phyloP scores from a whole-genome alignment of 2,113 vertebrate genomes.

The Rhinoderma darwinii region DNA sequence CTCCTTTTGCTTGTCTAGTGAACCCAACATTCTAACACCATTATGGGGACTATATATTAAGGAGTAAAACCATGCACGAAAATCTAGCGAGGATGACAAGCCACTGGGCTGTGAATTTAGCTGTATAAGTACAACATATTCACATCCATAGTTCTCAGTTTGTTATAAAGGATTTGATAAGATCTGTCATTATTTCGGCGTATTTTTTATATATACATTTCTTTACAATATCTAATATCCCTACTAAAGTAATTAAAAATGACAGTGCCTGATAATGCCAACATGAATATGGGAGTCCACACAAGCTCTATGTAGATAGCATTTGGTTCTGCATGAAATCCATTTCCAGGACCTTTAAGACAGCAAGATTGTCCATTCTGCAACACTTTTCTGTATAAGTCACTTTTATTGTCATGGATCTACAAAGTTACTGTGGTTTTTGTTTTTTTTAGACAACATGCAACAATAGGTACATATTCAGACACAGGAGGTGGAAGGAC shows the following conservation, averaged over 20 bases:
- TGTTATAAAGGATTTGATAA: not conserved
- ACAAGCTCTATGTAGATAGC: not conserved
- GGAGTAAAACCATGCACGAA: not conserved
- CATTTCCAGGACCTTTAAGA: too few relatives aligned
- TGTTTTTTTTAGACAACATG: too few relatives aligned
- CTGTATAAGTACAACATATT: not conserved
- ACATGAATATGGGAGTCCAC: not conserved
- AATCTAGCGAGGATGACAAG: not conserved
- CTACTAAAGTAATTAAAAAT: not conserved
- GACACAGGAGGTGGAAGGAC: too few relatives aligned
- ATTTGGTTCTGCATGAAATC: too few relatives aligned
- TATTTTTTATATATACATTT: too few relatives aligned
- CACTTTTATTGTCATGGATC: too few relatives aligned
- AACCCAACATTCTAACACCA: not conserved
- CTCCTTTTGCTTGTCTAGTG: not conserved
- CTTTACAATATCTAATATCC: not conserved
- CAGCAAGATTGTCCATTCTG: too few relatives aligned
- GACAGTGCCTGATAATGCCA: not conserved
- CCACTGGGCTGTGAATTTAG: not conserved
- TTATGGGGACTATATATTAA: not conserved
- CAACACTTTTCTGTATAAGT: too few relatives aligned
- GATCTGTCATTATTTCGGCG: too few relatives aligned
- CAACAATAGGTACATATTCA: too few relatives aligned
- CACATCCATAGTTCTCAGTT: not conserved
- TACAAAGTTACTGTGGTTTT: too few relatives aligned